Evolutionary conservation across 2,888 invertebrate genomes (phyloP), one percentile per base, ranked within the genome.

Genomic region (Hydriomena furcata): DNA sequence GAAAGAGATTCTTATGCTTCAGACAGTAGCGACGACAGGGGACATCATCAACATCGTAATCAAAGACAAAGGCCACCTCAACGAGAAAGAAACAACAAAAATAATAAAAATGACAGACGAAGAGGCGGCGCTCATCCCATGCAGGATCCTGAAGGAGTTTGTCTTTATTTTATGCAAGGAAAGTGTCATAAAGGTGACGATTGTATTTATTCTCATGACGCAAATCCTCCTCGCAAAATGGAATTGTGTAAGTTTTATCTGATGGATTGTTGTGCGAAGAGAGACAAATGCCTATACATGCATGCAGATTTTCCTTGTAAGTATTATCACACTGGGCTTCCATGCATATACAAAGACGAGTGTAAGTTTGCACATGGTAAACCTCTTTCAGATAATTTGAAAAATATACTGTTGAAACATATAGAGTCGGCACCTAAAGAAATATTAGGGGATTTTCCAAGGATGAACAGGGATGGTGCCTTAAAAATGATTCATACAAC

Each of bases 301-400:
- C 99, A 99, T 88, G 94, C 95, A 69, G 98, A 98, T 81, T 99
- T 98, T 82, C 99, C 99, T 10, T 99, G 99, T 89, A 98, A 98
- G 91, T 98, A 95, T 89, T 98, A 95, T 84, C 98, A 99, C 79
- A 96, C 98, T 42, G 98, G 98, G 58, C 92, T 96, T 81, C 94
- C 95, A 45, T 98, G 98, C 82, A 93, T 93, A 59, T 93, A 92
- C 38, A 93, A 93, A 72, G 95, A 95, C n/a, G 94, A 95, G 55
- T 99, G 99, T 88, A 97, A 98, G 84, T 99, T 98, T 84, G 97
- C 97, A 20, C 99, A 99, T 79, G 94, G 94, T 11, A 94, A 94
- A 66, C 96, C 97, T 0, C 91, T 99, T n/a, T 94, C 93, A 42
- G 97, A 98, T 57, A 94, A 94, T 72, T 92, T 95, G 54, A 92